These are phyloP conservation scores for Philereme vetulata DNA, from an alignment of 2,888 invertebrate species.

Conservation along the genomic window DNA sequence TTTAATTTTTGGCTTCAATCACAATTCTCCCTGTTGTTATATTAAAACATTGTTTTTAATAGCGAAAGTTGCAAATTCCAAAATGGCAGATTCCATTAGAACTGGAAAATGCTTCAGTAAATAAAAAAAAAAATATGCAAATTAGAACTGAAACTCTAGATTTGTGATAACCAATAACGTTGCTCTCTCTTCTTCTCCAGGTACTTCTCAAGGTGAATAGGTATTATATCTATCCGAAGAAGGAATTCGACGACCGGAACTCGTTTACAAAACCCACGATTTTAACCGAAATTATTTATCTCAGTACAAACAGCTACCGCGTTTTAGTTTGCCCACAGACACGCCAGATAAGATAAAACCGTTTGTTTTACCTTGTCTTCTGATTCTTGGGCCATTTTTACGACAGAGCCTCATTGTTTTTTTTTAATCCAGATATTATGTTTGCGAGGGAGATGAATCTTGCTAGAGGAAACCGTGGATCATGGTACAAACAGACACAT, in stretches of 20 bases:
- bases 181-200: conserved; percentile 80
- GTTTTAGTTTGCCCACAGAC: conserved; percentile 70
- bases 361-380: conserved; percentile 80
- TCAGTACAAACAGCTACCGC: conserved; percentile 83
- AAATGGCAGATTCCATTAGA: conserved; percentile 39
- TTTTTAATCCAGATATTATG: conserved; percentile 59
- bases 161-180: conserved; percentile 60
- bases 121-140: conserved; percentile 14
- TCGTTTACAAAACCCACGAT: conserved; percentile 76
- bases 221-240: conserved; percentile 78
- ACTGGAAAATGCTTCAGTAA: conserved; percentile 9
- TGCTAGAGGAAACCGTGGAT: conserved; percentile 6
- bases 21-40: conserved; percentile 72
- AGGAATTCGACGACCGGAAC: conserved; percentile 78
- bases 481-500: neutral
- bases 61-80: conserved; percentile 46
- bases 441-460: conserved; percentile 50
- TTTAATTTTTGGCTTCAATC: conserved; percentile 82
- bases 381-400: conserved; percentile 75
- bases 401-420: conserved; percentile 77
- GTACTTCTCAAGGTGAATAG: conserved; percentile 84
- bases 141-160: conserved; percentile 30
- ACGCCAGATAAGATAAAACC: conserved; percentile 73
- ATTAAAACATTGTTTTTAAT: conserved; percentile 78
- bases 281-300: conserved; percentile 82